These are phyloP conservation scores for Synanthedon myopaeformis DNA, from an alignment of 2,888 invertebrate genomes.

Conservation along the genomic window DNA sequence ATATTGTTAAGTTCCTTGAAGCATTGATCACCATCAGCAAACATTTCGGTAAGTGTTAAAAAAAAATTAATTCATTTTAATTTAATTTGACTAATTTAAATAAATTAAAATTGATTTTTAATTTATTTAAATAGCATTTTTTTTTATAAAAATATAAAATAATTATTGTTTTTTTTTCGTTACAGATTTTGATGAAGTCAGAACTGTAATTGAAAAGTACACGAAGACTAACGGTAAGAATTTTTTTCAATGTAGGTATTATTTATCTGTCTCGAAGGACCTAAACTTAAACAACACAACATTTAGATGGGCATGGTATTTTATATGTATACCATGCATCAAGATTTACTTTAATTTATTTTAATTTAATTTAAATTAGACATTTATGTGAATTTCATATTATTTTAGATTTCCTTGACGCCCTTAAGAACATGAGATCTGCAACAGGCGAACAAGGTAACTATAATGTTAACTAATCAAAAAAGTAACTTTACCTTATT, in stretches of 20 bases:
- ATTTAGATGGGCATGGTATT: too few species aligned
- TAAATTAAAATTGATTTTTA: too few species aligned
- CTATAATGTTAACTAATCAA: not conserved
- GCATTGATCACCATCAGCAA: constrained; percentile 28
- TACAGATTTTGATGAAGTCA: constrained; percentile 33
- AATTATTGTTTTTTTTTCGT: constrained; percentile 6
- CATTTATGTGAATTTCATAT: not conserved
- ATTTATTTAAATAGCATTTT: too few species aligned
- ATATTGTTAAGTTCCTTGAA: constrained; percentile 33
- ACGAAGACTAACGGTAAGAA: constrained; percentile 22
- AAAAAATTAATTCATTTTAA: too few species aligned
- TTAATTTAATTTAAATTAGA: not conserved
- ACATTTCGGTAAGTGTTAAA: constrained; percentile 26
- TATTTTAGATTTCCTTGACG: constrained; percentile 11
- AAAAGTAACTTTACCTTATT: too few species aligned
- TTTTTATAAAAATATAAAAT: too few species aligned
- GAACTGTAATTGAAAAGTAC: constrained; percentile 20
- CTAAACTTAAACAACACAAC: too few species aligned
- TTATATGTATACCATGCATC: not conserved
- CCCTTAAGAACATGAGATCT: constrained; percentile 15
- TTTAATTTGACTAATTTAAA: not conserved
- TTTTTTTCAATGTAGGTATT: too few species aligned
- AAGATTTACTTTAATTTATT: too few species aligned
- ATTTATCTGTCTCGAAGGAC: too few species aligned
- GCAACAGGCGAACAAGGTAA: constrained; percentile 8